These are phyloP conservation scores for Drepana arcuata DNA, from an alignment of 1,140 invertebrate genomes.

Conservation along the genomic window DNA sequence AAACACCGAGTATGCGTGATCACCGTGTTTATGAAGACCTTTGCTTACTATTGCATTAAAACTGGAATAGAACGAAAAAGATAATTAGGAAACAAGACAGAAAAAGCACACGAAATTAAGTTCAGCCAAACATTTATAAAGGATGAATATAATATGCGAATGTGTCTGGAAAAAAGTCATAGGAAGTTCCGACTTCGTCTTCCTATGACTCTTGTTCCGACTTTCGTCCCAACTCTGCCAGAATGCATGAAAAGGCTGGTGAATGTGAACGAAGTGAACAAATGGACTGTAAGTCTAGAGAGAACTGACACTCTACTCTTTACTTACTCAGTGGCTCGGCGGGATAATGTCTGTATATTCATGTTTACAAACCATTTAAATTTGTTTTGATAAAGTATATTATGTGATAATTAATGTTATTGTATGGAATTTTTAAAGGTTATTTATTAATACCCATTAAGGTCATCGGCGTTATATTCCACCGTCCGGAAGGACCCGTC, in stretches of 20 bases:
- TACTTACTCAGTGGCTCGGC: not conserved
- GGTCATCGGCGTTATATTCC: constrained; percentile 59
- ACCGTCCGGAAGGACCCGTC: constrained; percentile 77
- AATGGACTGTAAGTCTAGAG: not conserved
- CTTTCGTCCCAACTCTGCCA: not conserved
- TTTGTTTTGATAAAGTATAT: not conserved
- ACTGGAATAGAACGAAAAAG: constrained; percentile 22
- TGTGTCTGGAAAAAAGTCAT: too few relatives aligned
- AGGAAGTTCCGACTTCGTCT: not conserved
- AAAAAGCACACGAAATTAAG: not conserved
- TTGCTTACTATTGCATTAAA: constrained; percentile 62
- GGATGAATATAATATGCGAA: too few relatives aligned
- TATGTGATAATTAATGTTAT: not conserved
- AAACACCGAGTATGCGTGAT: constrained; percentile 40
- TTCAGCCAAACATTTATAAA: not conserved
- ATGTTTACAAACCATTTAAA: not conserved
- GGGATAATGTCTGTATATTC: not conserved
- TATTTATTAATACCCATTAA: constrained; percentile 41
- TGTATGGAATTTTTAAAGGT: not conserved
- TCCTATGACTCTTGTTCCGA: not conserved
- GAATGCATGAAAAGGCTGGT: not conserved
- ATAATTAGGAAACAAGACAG: constrained; percentile 3
- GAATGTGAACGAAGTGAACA: not conserved
- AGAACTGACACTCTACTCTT: not conserved
- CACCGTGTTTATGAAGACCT: constrained; percentile 43